Base-by-base conservation (phyloP, 2,113 vertebrate genomes). In the Amphiprion ocellaris region DNA sequence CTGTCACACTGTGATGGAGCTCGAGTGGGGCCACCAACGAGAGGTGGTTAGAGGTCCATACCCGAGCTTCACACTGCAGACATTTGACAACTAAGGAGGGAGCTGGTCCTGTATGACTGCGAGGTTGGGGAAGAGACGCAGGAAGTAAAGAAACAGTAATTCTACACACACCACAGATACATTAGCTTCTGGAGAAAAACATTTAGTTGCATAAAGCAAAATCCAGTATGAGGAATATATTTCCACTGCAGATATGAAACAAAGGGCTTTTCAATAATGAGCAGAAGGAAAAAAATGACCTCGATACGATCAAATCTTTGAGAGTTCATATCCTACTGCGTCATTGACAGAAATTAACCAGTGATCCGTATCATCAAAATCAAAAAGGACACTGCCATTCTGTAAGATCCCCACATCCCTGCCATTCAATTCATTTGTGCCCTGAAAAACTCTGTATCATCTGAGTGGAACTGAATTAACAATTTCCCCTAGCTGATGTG, bases 401-500 rank as follows among this genome's bases (percentile, higher is more conserved):
- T 55, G 47, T 65, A 39, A 78, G 63, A 82, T 79, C 70, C 70
- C 60, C 11, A 19, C 59, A 37, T 80, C 55, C 64, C 49, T 15
- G 74, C 81, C 58, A 71, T 87, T 79, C 79, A 79, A 71, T 76
- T 67, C 70, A 85, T 80, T 82, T 60, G 56, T 64, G 71, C 66
- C 23, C 47, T 21, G 85, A 71, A 84, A 88, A 85, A 83, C 72
- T 89, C 83, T 12, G 76, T 44, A 53, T 68, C 79, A 70, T 80
- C 74, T 72, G 80, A 91, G 78, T 67, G 75, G 79, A 91, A 91
- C 92, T 89, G 85, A 92, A 93, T 93, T 87, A 94, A 92, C 75
- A 84, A 93, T 93, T 92, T 87, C 91, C 91, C 92, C 88, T 11
- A 61, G 86, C 68, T 90, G 90, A 88, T 94, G 83, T 79, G 86